Conservation (phyloP, 2,888 invertebrate species). For the Sericinus montela region DNA sequence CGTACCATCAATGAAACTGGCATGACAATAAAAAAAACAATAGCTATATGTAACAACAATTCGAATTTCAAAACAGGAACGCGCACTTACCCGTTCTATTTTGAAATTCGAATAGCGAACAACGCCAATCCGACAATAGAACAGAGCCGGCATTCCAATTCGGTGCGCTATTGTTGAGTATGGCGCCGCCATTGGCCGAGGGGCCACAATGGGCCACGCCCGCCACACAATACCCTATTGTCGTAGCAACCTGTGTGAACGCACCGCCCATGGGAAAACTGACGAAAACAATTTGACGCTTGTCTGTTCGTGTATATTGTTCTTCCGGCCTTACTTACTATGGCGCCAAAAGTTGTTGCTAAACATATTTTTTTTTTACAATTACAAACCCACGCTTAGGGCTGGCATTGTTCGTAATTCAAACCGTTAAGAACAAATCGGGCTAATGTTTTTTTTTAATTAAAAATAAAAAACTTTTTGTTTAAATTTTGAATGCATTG, state of each 20-base stretch:
- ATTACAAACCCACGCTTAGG: no score
- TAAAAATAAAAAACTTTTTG: no score
- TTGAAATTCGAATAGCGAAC: conserved; percentile 41
- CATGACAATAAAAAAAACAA: no score
- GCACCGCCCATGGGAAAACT: conserved; percentile 48
- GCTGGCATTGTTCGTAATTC: no score
- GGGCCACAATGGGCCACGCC: conserved; percentile 74
- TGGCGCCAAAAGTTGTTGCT: no score
- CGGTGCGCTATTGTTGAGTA: conserved; percentile 74
- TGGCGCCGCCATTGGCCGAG: conserved; percentile 57
- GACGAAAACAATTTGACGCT: conserved; percentile 18
- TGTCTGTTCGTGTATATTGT: neutral
- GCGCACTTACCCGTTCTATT: conserved; percentile 28
- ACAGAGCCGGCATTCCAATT: conserved; percentile 63
- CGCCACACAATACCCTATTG: conserved; percentile 74
- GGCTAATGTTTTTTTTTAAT: no score
- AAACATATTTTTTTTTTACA: no score
- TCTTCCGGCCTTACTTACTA: no score
- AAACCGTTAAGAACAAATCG: no score
- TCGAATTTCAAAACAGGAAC: neutral
- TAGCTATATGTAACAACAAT: no score
- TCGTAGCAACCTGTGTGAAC: conserved; percentile 44
- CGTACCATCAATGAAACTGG: no score
- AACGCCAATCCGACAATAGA: conserved; percentile 70
- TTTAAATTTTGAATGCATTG: no score